Conservation (phyloP, 1,140 invertebrate species). For the Bombyx mori region DNA sequence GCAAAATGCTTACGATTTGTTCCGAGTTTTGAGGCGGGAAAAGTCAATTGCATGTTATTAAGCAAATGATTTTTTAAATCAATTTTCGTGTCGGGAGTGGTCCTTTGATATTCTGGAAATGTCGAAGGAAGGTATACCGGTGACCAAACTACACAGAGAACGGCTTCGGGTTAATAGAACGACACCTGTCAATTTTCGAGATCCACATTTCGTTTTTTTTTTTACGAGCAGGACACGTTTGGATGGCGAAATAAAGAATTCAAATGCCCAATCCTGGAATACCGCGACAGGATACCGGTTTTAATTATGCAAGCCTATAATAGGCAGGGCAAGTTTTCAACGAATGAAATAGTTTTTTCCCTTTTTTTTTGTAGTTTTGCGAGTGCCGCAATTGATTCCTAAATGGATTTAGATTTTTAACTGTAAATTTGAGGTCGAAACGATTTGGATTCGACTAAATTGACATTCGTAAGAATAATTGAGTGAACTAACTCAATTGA, state of each 20-base stretch:
- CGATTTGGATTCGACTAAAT: background rate
- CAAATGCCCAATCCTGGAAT: slow-evolving; percentile 35
- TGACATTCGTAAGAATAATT: background rate
- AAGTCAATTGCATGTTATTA: too few species aligned
- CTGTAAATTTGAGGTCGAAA: too few species aligned
- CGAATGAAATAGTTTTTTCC: slow-evolving; percentile 35
- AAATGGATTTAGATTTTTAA: too few species aligned
- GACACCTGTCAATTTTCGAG: slow-evolving; percentile 47
- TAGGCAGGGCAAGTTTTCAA: slow-evolving; percentile 44
- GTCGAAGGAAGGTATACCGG: too few species aligned
- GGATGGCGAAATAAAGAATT: slow-evolving; percentile 52
- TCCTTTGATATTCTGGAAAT: too few species aligned
- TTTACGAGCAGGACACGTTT: slow-evolving; percentile 13
- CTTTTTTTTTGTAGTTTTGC: background rate
- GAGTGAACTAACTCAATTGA: slow-evolving; percentile 1
- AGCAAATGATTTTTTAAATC: too few species aligned
- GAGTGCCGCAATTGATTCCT: too few species aligned
- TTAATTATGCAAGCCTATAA: slow-evolving; percentile 66
- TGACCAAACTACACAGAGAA: slow-evolving; percentile 8
- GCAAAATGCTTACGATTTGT: too few species aligned
- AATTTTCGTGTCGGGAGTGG: too few species aligned
- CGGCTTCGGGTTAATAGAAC: slow-evolving; percentile 34
- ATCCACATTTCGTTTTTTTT: background rate
- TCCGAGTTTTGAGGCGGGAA: too few species aligned
- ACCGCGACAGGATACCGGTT: slow-evolving; percentile 35